Percentiles rank a stretch among this genome's conserved stretches.
Conservation (phyloP, 2,888 invertebrate species). For the Phengaris arion region DNA sequence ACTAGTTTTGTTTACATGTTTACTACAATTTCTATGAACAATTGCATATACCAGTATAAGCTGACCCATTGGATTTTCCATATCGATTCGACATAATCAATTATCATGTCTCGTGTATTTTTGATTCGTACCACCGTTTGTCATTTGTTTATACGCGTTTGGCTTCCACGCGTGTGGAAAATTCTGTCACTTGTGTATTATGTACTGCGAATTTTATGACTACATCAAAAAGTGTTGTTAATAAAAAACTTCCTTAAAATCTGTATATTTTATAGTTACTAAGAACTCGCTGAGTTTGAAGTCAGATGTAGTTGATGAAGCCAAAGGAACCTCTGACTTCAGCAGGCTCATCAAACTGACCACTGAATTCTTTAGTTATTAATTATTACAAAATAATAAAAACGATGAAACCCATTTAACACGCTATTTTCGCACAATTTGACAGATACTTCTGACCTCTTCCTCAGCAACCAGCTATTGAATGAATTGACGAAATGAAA, state of each 20-base stretch:
- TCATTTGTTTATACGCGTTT: background rate
- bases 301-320: background rate
- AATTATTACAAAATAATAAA: too few species aligned
- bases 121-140: background rate
- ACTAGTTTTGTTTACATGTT: background rate
- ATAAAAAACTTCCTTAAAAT: background rate
- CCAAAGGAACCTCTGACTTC: background rate
- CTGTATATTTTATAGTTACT: background rate
- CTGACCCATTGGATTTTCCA: background rate
- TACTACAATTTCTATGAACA: background rate
- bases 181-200: background rate
- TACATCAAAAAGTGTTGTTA: background rate
- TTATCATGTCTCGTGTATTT: background rate
- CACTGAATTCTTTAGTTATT: too few species aligned
- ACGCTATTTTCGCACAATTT: too few species aligned
- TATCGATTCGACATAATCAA: background rate
- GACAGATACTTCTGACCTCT: too few species aligned
- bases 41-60: background rate
- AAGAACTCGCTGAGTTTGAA: too few species aligned
- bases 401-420: too few species aligned
- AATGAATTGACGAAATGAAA: background rate
- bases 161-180: background rate
- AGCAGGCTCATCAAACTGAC: too few species aligned
- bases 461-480: too few species aligned
- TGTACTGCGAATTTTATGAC: background rate